Conservation (phyloP, 2,113 vertebrate genomes). For the Prunella himalayana region DNA sequence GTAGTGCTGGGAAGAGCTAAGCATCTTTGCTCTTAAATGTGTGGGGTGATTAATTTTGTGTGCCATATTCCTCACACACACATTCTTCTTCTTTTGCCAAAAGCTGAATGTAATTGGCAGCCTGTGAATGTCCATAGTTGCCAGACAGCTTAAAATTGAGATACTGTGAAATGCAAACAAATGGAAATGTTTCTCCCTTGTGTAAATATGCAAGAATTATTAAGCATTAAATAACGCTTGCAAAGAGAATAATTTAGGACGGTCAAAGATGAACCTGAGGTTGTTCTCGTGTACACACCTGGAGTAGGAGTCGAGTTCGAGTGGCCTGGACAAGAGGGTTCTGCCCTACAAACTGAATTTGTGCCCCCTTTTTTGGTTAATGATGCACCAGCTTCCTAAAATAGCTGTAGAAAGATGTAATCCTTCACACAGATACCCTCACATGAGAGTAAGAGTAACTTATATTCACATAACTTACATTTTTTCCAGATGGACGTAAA, state of each 20-base stretch:
- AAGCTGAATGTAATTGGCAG: conserved; percentile 27
- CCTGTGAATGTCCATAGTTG: neutral
- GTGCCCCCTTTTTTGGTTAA: neutral
- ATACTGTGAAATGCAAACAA: conserved; percentile 39
- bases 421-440: neutral
- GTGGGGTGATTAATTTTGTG: conserved; percentile 24
- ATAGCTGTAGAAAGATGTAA: neutral
- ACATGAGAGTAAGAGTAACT: neutral
- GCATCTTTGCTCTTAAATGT: neutral
- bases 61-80: conserved; percentile 2
- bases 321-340: neutral
- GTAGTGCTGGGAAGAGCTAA: neutral
- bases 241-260: neutral
- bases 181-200: conserved; percentile 11
- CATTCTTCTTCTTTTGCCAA: conserved; percentile 30
- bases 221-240: neutral
- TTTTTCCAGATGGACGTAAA: neutral
- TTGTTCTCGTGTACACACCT: neutral
- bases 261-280: neutral
- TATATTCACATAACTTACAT: neutral
- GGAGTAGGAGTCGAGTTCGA: neutral
- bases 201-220: neutral
- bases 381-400: neutral
- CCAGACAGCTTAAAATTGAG: conserved; percentile 34
- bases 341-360: neutral